Evolutionary conservation across 2,113 vertebrate species (phyloP).

Genomic region (Myrmecobius fasciatus): DNA sequence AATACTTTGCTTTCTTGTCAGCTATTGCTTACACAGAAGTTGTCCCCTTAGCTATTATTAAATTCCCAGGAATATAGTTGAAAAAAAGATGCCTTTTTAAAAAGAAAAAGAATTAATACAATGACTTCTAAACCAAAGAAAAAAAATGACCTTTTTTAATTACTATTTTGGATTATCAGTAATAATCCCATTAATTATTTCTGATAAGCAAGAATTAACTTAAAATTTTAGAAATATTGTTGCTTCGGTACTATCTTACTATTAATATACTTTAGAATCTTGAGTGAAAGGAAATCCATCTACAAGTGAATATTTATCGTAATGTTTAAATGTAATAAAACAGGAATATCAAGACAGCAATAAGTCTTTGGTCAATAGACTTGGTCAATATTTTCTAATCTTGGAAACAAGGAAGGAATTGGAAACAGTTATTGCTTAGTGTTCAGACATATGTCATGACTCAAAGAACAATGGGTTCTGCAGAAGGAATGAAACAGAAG

Average conservation of each 20-base stretch:
- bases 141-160: not conserved
- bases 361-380: not conserved
- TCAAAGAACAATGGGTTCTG: not conserved
- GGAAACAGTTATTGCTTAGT: not conserved
- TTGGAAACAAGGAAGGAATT: not conserved
- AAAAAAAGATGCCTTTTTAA: not conserved
- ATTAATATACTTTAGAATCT: not conserved
- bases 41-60: not conserved
- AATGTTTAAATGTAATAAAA: not conserved
- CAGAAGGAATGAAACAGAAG: not conserved
- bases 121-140: not conserved
- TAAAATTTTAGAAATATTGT: not conserved
- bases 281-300: not conserved
- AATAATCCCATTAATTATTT: not conserved
- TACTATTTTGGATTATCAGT: not conserved
- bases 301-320: constrained; percentile 2
- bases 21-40: too few relatives aligned
- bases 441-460: not conserved
- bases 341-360: not conserved
- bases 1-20: not conserved
- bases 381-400: not conserved
- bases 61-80: not conserved
- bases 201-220: not conserved
- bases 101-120: not conserved
- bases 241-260: not conserved